phyloP scores from a whole-genome alignment of 2,797 vertebrate genomes.

The Coreius guichenoti region DNA sequence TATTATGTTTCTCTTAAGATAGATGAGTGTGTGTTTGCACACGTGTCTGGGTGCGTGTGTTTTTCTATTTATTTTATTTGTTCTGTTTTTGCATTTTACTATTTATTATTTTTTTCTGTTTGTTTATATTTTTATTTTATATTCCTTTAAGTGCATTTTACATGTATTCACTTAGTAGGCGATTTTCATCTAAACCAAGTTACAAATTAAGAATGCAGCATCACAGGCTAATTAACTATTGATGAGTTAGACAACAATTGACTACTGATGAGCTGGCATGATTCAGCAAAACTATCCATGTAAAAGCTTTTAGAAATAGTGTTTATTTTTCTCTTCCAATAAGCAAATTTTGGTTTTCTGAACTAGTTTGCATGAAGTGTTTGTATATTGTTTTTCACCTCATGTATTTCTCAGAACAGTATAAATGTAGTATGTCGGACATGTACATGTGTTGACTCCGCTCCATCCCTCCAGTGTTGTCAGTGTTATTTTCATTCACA shows the following conservation, averaged over 20 bases:
- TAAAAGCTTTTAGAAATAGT: background rate
- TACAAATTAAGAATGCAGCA: background rate
- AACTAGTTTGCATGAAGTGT: background rate
- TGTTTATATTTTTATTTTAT: background rate
- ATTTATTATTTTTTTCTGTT: background rate
- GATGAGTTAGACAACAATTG: background rate
- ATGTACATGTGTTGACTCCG: background rate
- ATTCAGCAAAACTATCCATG: background rate
- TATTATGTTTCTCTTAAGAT: slow-evolving; percentile 17
- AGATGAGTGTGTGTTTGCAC: slow-evolving; percentile 15
- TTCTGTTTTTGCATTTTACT: background rate
- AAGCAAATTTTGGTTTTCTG: background rate
- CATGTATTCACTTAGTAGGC: background rate
- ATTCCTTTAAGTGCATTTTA: background rate
- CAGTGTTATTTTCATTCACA: background rate
- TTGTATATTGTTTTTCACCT: background rate
- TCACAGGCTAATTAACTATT: background rate
- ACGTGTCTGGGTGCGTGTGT: background rate
- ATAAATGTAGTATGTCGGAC: background rate
- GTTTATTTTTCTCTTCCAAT: background rate
- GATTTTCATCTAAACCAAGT: background rate
- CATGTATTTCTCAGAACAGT: background rate
- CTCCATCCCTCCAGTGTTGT: slow-evolving; percentile 26
- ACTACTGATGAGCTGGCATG: background rate
- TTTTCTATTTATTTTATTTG: too few relatives aligned